Conservation (phyloP, 2,113 vertebrate genomes). For the Perca fluviatilis region DNA sequence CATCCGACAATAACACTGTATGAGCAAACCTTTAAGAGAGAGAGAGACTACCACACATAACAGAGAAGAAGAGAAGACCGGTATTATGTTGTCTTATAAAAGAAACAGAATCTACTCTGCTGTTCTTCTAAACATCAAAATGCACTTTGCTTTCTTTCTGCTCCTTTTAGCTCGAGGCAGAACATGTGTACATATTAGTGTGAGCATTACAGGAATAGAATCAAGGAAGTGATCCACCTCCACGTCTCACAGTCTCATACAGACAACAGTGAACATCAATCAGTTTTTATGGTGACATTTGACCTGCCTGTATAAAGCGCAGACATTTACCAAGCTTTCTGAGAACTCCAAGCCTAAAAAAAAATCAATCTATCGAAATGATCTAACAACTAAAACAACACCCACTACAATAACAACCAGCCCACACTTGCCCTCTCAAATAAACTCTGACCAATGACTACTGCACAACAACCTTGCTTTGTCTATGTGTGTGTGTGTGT, state of each 20-base stretch:
- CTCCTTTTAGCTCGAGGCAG: background rate
- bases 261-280: background rate
- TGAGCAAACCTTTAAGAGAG: background rate
- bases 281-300: background rate
- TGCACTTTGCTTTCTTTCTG: background rate
- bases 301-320: background rate
- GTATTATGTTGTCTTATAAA: background rate
- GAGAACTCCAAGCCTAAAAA: background rate
- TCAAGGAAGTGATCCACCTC: background rate
- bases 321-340: background rate
- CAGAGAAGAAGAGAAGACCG: background rate
- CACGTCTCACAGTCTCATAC: background rate
- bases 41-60: background rate
- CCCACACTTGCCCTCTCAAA: background rate
- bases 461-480: no score
- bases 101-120: background rate
- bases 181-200: background rate
- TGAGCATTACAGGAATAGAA: background rate
- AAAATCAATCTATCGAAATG: background rate
- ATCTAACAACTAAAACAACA: background rate
- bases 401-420: background rate
- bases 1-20: background rate
- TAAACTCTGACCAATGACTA: background rate
- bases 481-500: no score
- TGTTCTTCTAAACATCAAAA: slow-evolving; percentile 7